Conservation (phyloP, 2,888 invertebrate genomes). For the Brenthis hecate region DNA sequence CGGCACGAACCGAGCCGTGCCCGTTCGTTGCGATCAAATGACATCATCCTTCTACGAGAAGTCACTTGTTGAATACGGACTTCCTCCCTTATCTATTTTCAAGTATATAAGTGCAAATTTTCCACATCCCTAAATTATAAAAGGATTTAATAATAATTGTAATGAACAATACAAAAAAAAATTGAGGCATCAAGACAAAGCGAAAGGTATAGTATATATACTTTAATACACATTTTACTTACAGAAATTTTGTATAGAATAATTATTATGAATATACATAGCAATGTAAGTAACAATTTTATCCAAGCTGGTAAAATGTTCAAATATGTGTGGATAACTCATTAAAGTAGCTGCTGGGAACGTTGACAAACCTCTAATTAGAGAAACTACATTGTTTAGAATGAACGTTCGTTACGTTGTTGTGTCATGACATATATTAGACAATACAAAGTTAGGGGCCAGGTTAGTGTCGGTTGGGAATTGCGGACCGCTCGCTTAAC, state of each 20-base stretch:
- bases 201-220: too few species aligned
- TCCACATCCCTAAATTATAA: background rate
- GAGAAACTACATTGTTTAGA: conserved; percentile 30
- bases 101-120: background rate
- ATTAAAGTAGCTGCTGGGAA: conserved; percentile 21
- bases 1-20: conserved; percentile 62
- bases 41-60: conserved; percentile 56
- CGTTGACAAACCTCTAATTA: conserved; percentile 31
- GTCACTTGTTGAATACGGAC: conserved; percentile 28
- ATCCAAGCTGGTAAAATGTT: background rate
- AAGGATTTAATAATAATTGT: background rate
- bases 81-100: conserved; percentile 7
- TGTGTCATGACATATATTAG: conserved; percentile 35
- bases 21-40: conserved; percentile 70
- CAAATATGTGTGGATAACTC: conserved; percentile 14
- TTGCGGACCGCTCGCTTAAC: conserved; percentile 55
- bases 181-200: too few species aligned
- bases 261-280: too few species aligned
- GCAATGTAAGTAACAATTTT: background rate
- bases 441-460: conserved; percentile 42
- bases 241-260: too few species aligned
- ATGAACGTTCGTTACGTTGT: conserved; percentile 24
- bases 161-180: background rate
- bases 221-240: too few species aligned
- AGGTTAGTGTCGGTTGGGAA: conserved; percentile 43